Evolutionary conservation across 2,113 vertebrate species (phyloP), one percentile per base, ranked within the genome.

Genomic region (Calyptomena viridis): DNA sequence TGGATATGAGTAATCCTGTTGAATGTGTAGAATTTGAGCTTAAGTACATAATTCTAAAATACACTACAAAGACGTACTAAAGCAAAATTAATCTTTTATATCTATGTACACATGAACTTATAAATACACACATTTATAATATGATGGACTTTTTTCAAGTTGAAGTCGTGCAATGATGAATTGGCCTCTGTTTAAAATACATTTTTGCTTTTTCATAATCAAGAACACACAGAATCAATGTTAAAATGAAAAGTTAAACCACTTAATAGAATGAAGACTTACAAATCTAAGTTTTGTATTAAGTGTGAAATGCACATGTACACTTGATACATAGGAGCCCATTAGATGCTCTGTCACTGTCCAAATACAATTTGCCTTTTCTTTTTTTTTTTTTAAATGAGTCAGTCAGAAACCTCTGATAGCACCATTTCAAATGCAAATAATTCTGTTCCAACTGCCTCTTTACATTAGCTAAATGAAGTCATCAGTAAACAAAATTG

Each of bases 401-500:
- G 94, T 98, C 94, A 97, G 97, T 96, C 97, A 97, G 96, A 98
- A 98, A 97, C 93, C 96, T 98, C 97, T 98, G 96, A 98, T 98
- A 97, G 98, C 94, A 18, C 96, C 98, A 98, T 98, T 98, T 98
- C 98, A 97, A 98, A 98, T 98, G 98, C 98, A 98, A 98, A 98
- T 98, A 98, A 98, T 98, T 98, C 97, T 97, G 97, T 97, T 98
- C 98, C 98, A 98, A 98, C 97, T 98, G 98, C 98, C 98, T 98
- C 97, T 97, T 98, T 98, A 98, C 98, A 98, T 98, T 98, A 98
- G 98, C 98, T 98, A 98, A 98, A 98, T 98, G 98, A 98, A 98
- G 98, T 98, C 98, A 98, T 98, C 98, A 98, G 98, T 98, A 98
- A 98, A 98, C 98, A 98, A 98, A 98, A 98, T 97, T 97, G 97